Evolutionary conservation across 2,797 vertebrate genomes (phyloP).

Genomic region (Podargus strigoides): DNA sequence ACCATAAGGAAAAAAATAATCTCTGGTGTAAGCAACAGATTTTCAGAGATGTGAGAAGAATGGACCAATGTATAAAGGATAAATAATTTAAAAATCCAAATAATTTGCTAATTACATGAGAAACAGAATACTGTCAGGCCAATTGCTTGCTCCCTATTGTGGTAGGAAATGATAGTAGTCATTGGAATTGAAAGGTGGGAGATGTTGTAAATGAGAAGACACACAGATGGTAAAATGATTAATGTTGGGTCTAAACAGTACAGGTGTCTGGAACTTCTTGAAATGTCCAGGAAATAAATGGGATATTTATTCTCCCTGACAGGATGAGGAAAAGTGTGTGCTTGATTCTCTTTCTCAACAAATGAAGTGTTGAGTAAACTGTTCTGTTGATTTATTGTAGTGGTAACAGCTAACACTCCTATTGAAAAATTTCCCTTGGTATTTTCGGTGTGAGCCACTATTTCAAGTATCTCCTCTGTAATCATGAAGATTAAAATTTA

Average conservation of each 20-base stretch:
- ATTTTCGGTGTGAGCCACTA: background rate
- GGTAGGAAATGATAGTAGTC: background rate
- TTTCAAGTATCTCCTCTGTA: background rate
- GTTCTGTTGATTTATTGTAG: conserved; percentile 64
- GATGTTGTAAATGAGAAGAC: background rate
- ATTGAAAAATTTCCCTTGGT: background rate
- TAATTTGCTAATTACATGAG: background rate
- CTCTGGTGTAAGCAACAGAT: background rate
- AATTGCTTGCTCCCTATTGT: background rate
- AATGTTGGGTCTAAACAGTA: conserved; percentile 44
- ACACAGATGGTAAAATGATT: conserved; percentile 42
- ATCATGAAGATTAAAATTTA: background rate
- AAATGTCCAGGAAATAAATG: conserved; percentile 64
- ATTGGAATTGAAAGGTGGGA: background rate
- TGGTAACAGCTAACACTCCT: background rate
- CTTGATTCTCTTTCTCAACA: conserved; percentile 48
- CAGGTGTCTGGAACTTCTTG: conserved; percentile 52
- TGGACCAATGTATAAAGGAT: background rate
- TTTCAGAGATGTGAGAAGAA: background rate
- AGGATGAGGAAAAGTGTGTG: conserved; percentile 47
- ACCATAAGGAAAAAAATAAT: background rate
- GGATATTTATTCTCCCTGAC: conserved; percentile 59
- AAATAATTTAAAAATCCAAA: background rate
- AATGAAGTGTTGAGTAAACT: conserved; percentile 59
- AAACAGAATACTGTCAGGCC: background rate